Evolutionary conservation across 2,797 vertebrate genomes (phyloP).

Genomic region (Hybognathus amarus): DNA sequence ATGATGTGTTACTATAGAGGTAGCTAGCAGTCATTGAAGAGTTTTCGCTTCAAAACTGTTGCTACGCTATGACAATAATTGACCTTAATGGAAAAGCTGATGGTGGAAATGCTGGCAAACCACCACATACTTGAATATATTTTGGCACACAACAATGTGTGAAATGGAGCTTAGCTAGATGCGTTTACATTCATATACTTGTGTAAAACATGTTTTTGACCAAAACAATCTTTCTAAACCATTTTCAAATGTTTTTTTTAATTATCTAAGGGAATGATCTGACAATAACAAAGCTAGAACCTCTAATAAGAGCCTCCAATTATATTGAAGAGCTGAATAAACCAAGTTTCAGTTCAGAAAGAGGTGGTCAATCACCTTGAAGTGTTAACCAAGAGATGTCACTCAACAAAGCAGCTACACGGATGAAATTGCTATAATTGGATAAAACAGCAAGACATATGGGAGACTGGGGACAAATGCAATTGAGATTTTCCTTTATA

Average conservation of each 20-base stretch:
- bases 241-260: slow-evolving; percentile 13
- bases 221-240: slow-evolving; percentile 10
- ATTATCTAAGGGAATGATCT: slow-evolving; percentile 12
- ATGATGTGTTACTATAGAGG: not conserved
- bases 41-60: not conserved
- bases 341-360: slow-evolving; percentile 15
- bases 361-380: slow-evolving; percentile 18
- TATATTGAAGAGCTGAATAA: slow-evolving; percentile 8
- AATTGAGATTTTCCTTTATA: not conserved
- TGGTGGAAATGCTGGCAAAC: not conserved
- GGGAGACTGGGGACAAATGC: slow-evolving; percentile 13
- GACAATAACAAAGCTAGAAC: not conserved
- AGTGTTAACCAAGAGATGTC: not conserved
- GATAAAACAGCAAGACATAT: slow-evolving; percentile 1
- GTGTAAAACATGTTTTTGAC: slow-evolving; percentile 20
- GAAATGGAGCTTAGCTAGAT: not conserved
- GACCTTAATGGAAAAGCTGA: not conserved
- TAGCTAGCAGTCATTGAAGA: not conserved
- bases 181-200: not conserved
- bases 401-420: slow-evolving; percentile 10
- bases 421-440: slow-evolving; percentile 33
- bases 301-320: slow-evolving; percentile 1
- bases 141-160: not conserved
- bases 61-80: not conserved
- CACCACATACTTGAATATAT: not conserved